Evolutionary conservation across 2,888 invertebrate genomes (phyloP), one percentile per base, ranked within the genome.

Genomic region (Melinaea marsaeus): DNA sequence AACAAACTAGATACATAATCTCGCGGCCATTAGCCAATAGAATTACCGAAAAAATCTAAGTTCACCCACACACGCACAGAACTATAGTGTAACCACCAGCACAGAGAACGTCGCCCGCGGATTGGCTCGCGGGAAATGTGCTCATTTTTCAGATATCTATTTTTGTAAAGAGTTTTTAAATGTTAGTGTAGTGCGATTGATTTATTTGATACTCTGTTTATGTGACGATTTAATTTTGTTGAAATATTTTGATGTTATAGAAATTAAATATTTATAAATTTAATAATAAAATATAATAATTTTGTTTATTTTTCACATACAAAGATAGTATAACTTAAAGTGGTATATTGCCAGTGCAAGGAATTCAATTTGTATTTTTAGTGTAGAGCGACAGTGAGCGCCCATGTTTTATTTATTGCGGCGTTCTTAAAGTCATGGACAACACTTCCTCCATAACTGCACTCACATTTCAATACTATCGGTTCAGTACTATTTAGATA

Each of bases 111-210:
- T 13, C 65, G 64, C 7, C 7, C 13, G 68, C 68, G 64, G 77
- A 84, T 88, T 88, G 86, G 89, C 69, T 65, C 65, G 72, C 78
- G 71, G 73, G 69, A 76, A 77, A 76, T 83, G 83, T 83, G 79
- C 80, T 80, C 82, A 87, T 88, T 88, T 88, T 88, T 88, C 85
- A 80, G 74, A 79, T 77, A 76, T 87, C 90, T 90, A 88, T 90
- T 90, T 90, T 90, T 88, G 87, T 75, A 74, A 75, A 74, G 74
- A 84, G 84, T 89, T 90, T 90, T 90, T 90, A 86, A 85, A 57
- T 78, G 83, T 77, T 79, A 73, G 63, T 62, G 33, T 74, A 77
- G 67, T 37, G 57, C 45, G 75, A n/a, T 11, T 48, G 61, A 66
- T 13, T 0, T n/a, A 48, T 79, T 88, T 90, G 85, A 78, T 86